Evolutionary conservation across 2,888 invertebrate species (phyloP).

Genomic region (Sipha maydis): DNA sequence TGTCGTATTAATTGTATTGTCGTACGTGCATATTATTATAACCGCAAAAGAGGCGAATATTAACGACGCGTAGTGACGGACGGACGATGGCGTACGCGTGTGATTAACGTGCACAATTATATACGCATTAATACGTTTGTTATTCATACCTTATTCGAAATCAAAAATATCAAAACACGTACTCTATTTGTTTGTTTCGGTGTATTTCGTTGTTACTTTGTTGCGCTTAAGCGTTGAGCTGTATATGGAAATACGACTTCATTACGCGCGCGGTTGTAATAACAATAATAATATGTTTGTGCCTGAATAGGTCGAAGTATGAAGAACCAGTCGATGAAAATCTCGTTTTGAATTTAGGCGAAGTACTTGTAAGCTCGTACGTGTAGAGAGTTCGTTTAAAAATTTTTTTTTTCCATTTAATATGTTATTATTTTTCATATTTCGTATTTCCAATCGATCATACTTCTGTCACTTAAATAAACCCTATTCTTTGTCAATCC

Average conservation of each 20-base stretch:
- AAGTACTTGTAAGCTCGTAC: background rate
- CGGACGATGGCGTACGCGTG: too few relatives aligned
- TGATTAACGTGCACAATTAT: background rate
- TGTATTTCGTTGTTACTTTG: background rate
- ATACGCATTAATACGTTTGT: too few relatives aligned
- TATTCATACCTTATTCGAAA: constrained; percentile 11
- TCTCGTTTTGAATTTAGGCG: background rate
- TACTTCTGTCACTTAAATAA: constrained; percentile 21
- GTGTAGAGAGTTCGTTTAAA: background rate
- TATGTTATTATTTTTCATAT: background rate
- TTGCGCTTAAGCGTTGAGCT: background rate
- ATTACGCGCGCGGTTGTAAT: background rate
- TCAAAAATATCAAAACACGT: background rate
- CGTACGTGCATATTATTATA: too few relatives aligned
- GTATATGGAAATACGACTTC: background rate
- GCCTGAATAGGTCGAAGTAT: too few relatives aligned
- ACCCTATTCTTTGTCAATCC: constrained; percentile 27
- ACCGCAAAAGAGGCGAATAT: too few relatives aligned
- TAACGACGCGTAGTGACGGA: too few relatives aligned
- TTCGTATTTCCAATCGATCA: constrained; percentile 45
- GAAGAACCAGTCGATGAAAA: background rate
- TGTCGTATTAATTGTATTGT: too few relatives aligned
- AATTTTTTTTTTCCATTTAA: too few relatives aligned
- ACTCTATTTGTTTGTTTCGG: constrained; percentile 6
- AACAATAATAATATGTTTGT: background rate